Base-by-base conservation (phyloP, 2,888 invertebrate genomes). In the Panzeria rudis region DNA sequence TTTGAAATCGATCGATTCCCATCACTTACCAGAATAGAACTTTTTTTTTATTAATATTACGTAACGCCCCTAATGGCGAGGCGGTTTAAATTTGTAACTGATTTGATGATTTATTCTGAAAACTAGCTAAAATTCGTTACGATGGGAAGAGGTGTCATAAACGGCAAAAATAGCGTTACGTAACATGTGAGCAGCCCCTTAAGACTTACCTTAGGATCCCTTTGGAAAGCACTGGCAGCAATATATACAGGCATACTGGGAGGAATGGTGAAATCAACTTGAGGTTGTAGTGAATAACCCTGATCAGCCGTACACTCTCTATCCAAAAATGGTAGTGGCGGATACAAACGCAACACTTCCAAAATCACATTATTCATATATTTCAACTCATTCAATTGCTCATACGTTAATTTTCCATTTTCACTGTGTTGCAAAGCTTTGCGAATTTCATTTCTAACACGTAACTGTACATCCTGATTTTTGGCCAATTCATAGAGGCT, bases 381-480 rank as follows among this genome's bases (percentile, higher is more conserved):
- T 17, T 85, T 69, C 87, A 89, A 62, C 6, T 83, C 84, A 20
- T 77, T 73, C 8, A 87, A 25, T 29, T 78, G 52, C 11, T 88
- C 88, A 47, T 88, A 89, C 0, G 86, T 81, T 2, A 89, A 35
- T 7, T 86, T 83, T 0, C 77, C 86, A n/a, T 85, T 76, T 17
- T 83, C 35, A 54, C 72, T 78, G 20, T 56, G 25, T 29, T 52
- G 17, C 6, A 84, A 35, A 9, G 64, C 59, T 2, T 90, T 88
- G 11, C 88, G 87, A 3, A 94, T 92, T 87, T 94, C 94, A 13
- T 89, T 61, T 1, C 92, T 89, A 17, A 93, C 86, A 61, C 89
- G 90, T 0, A 91, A 87, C 85, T 94, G 93, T 0, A 93, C 72
- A 1, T 91, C 90, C 0, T 85, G 89, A 44, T 93, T 88, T n/a